Percentiles rank a stretch among this genome's conserved stretches.
Evolutionary conservation across 2,888 invertebrate species (phyloP).

Genomic region (Cosmia trapezina): DNA sequence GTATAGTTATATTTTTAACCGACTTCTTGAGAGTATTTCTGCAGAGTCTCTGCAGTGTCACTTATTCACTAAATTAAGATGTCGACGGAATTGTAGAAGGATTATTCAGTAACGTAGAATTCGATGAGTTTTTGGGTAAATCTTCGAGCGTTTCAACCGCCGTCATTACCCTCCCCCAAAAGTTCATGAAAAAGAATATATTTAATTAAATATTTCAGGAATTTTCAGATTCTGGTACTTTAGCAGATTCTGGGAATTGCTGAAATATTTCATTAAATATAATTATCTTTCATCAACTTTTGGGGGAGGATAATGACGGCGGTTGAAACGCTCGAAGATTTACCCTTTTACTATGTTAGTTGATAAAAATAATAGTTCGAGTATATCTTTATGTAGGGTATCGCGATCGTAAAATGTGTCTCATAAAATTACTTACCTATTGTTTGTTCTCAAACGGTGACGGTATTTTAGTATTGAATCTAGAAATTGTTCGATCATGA

Average conservation of each 20-base stretch:
- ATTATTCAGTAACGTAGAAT: constrained; percentile 7
- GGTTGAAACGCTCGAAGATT: too few relatives aligned
- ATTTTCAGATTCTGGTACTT: too few relatives aligned
- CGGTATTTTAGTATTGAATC: constrained; percentile 41
- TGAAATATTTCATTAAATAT: too few relatives aligned
- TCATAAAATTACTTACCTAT: constrained; percentile 30
- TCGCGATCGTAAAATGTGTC: constrained; percentile 4
- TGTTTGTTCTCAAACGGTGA: constrained; percentile 42
- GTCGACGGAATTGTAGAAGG: constrained; percentile 18
- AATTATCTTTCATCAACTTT: too few relatives aligned
- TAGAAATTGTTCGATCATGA: constrained; percentile 2
- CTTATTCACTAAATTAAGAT: constrained; percentile 23
- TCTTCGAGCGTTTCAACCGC: too few relatives aligned
- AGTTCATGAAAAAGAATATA: too few relatives aligned
- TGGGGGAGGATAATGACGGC: too few relatives aligned
- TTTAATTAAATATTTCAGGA: too few relatives aligned
- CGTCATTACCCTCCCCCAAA: too few relatives aligned
- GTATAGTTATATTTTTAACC: constrained; percentile 21
- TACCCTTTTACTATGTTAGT: neutral
- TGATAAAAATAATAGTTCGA: constrained; percentile 4
- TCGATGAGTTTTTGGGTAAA: neutral
- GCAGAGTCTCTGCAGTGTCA: constrained; percentile 12
- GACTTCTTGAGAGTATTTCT: constrained; percentile 38
- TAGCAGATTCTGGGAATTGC: too few relatives aligned
- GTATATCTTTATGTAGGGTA: constrained; percentile 16